Evolutionary conservation across 2,888 invertebrate genomes (phyloP).

Genomic region (Lomographa bimaculata): DNA sequence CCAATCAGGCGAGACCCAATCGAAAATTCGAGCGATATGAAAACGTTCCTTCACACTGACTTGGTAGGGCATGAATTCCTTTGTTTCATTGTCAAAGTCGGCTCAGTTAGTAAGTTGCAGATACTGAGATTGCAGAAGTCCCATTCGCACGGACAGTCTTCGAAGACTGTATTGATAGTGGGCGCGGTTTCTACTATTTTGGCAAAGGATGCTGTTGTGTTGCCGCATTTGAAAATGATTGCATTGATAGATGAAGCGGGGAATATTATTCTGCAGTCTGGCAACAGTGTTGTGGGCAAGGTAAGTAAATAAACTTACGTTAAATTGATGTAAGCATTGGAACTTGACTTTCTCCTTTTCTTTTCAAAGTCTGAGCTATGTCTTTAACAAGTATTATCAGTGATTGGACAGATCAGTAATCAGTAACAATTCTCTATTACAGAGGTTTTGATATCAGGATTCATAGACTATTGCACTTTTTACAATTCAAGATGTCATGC

Average conservation of each 20-base stretch:
- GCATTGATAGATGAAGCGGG: constrained; percentile 92
- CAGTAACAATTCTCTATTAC: too few relatives aligned
- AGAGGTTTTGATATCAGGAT: too few relatives aligned
- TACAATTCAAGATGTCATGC: too few relatives aligned
- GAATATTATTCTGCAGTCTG: constrained; percentile 92
- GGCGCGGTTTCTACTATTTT: constrained; percentile 88
- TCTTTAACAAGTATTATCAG: too few relatives aligned
- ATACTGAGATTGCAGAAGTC: constrained; percentile 87
- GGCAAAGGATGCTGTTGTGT: constrained; percentile 92
- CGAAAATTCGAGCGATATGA: constrained; percentile 67
- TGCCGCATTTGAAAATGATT: constrained; percentile 92
- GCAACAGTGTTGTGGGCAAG: constrained; percentile 91
- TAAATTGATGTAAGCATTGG: too few relatives aligned
- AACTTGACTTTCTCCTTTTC: too few relatives aligned
- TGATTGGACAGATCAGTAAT: too few relatives aligned
- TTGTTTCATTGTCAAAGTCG: constrained; percentile 86
- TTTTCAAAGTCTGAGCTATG: too few relatives aligned
- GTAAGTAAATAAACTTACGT: constrained; percentile 44
- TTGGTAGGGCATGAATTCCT: constrained; percentile 92
- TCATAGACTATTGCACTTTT: too few relatives aligned
- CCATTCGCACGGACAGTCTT: constrained; percentile 69
- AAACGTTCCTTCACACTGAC: constrained; percentile 93
- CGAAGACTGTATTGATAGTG: constrained; percentile 87
- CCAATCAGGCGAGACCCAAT: constrained; percentile 59
- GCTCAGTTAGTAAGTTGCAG: constrained; percentile 81